Base-by-base conservation (phyloP, 1,140 invertebrate species). In the Euura saliciscinereae region DNA sequence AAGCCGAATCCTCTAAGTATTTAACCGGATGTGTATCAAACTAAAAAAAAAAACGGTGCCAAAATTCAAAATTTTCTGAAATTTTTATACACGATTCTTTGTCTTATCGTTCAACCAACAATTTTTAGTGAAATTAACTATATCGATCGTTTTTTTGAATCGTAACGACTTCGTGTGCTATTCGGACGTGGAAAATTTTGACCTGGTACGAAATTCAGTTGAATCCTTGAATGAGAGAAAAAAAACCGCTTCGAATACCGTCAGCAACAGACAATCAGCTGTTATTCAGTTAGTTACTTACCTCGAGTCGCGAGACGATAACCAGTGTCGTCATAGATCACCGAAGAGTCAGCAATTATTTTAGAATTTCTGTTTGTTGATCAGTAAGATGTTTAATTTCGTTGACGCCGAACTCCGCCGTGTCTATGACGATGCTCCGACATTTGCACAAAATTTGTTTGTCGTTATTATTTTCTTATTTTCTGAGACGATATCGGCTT, bases 381-480 rank as follows among this genome's bases (percentile, higher is more conserved):
- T 69, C 65, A 74, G 78, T 82, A 78, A 76, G 83, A 82, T 82
- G 73, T 83, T 83, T 82, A 82, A 83, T 84, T 84, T 83, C 82
- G 79, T 84, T 83, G 74, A 78, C 69, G 6, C 74, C 13, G 68
- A 67, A 7, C 28, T 69, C 44, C 4, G 68, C 11, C 42, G 42
- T 42, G 66, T 67, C 66, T 10, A 10, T 67, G 13, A 11, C 66
- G 66, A 67, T 67, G 43, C 13, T 59, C 43, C 28, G 66, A 67
- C 0, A n/a, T 10, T 59, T 0, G 66, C 10, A 42, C 66, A 42
- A 51, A 59, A 11, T 59, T 3, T 28, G 28, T 28, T 28, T 28
- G 28, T 28, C 28, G 28, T 28, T 28, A 28, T 28, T 28, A 28
- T 28, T 28, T 28, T 28, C 28, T 28, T 28, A 28, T 28, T 28